Conservation (phyloP, 2,113 vertebrate species). For the Lanius collurio region DNA sequence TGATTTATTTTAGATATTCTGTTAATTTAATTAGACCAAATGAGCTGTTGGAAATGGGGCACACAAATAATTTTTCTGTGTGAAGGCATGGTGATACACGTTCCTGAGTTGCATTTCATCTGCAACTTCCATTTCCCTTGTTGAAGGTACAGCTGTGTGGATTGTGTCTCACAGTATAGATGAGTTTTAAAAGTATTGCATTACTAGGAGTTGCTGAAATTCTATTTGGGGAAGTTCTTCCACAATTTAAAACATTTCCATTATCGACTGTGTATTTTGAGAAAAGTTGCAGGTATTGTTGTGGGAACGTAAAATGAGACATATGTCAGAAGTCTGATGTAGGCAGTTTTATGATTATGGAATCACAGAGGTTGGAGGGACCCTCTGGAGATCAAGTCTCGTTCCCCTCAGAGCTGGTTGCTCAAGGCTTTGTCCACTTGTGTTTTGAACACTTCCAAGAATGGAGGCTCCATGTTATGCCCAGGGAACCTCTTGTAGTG, state of each 20-base stretch:
- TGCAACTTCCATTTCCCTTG: not conserved
- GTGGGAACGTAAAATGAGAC: not conserved
- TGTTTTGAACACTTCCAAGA: not conserved
- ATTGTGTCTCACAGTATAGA: not conserved
- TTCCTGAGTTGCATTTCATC: not conserved
- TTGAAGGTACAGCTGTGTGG: not conserved
- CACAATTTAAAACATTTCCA: not conserved
- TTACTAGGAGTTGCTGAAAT: not conserved
- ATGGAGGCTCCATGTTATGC: fast-evolving
- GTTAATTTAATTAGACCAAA: not conserved
- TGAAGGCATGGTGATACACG: not conserved
- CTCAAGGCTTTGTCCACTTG: not conserved
- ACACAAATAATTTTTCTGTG: not conserved
- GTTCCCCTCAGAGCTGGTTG: not conserved
- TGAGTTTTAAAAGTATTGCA: not conserved
- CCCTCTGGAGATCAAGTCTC: not conserved
- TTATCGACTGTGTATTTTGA: not conserved
- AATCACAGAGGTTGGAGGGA: not conserved
- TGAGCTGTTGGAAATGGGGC: not conserved
- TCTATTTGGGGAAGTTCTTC: not conserved
- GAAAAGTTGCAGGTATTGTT: not conserved
- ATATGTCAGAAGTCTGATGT: not conserved
- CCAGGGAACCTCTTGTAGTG: not conserved
- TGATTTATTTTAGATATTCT: not conserved
- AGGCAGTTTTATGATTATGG: not conserved